Percentiles rank a stretch among this genome's conserved stretches.
phyloP scores from a whole-genome alignment of 2,888 invertebrate genomes.

The Lymantria monacha region DNA sequence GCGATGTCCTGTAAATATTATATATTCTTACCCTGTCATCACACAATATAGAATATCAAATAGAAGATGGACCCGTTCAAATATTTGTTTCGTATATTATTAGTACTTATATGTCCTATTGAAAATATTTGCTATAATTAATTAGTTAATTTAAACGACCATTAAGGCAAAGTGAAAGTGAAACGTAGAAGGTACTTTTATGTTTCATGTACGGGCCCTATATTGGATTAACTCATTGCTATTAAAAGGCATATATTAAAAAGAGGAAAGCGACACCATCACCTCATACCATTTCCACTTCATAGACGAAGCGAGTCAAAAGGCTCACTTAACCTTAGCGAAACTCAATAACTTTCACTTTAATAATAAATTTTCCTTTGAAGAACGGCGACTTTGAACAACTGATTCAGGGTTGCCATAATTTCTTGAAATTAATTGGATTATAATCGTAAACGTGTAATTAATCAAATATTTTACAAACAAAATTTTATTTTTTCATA shows the following conservation, averaged over 20 bases:
- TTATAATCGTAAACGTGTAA: slow-evolving; percentile 32
- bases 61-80: too few relatives aligned
- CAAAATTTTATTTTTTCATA: not conserved
- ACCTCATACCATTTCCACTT: slow-evolving; percentile 45
- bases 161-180: too few relatives aligned
- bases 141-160: too few relatives aligned
- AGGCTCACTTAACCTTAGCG: slow-evolving; percentile 78
- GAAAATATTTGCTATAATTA: too few relatives aligned
- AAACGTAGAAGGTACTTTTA: too few relatives aligned
- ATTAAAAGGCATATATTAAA: slow-evolving; percentile 46
- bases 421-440: slow-evolving; percentile 44
- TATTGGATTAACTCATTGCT: slow-evolving; percentile 27
- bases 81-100: too few relatives aligned
- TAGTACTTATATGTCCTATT: too few relatives aligned
- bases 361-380: slow-evolving; percentile 79
- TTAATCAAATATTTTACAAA: slow-evolving; percentile 21
- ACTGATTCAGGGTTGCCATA: slow-evolving; percentile 62
- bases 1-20: too few relatives aligned
- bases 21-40: too few relatives aligned
- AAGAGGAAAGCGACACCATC: slow-evolving; percentile 52
- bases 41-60: too few relatives aligned
- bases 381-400: slow-evolving; percentile 61
- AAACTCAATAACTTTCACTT: slow-evolving; percentile 79
- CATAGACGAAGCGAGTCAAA: slow-evolving; percentile 60
- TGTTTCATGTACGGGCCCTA: too few relatives aligned